phyloP scores from a whole-genome alignment of 2,888 invertebrate species.

The Parnassius apollo region DNA sequence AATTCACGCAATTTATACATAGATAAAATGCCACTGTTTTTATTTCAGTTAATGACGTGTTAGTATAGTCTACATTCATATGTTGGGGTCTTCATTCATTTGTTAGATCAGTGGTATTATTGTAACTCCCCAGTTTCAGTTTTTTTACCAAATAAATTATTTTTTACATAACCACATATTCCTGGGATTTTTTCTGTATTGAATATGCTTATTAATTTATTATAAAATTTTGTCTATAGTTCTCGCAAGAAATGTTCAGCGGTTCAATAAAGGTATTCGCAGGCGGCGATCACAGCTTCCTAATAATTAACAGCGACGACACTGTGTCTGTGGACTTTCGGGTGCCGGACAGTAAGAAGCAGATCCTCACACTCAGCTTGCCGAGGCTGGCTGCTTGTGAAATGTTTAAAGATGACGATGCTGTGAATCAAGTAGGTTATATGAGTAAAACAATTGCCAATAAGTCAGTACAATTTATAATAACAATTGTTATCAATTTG shows the following conservation, averaged over 20 bases:
- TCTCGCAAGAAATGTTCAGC: conserved; percentile 55
- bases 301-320: conserved; percentile 78
- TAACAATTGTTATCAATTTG: too few species aligned
- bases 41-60: too few species aligned
- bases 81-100: background rate
- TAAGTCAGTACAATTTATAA: too few species aligned
- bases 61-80: too few species aligned
- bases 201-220: too few species aligned
- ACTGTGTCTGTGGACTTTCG: conserved; percentile 84
- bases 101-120: too few species aligned
- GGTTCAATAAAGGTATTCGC: conserved; percentile 84
- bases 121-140: too few species aligned
- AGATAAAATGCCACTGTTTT: too few species aligned
- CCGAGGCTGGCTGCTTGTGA: conserved; percentile 82
- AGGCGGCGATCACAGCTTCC: conserved; percentile 95
- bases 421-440: conserved; percentile 82
- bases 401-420: conserved; percentile 80
- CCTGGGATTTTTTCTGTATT: background rate
- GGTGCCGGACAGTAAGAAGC: conserved; percentile 75
- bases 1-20: too few species aligned
- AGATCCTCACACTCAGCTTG: conserved; percentile 84
- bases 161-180: background rate
- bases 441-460: background rate
- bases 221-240: conserved; percentile 47
- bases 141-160: background rate